Evolutionary conservation across 2,113 vertebrate genomes (phyloP), one percentile per base, ranked within the genome.

Genomic region (Trachemys scripta): DNA sequence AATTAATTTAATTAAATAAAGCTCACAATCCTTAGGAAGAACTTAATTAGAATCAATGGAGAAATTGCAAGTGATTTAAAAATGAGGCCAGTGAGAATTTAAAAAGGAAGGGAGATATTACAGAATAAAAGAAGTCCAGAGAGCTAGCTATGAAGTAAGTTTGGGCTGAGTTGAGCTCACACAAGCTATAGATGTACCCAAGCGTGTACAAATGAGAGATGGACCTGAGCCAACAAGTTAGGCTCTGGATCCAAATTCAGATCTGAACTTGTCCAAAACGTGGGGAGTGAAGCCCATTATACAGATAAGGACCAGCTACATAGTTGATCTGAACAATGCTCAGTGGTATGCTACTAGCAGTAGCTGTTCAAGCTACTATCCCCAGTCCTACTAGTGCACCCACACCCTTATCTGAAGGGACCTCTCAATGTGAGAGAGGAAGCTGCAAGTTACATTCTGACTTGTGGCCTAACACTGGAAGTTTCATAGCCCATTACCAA

Each of bases 21-120:
- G 45, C 11, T 96, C 57, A 65, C 51, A 93, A 93, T 57, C 29
- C 8, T 16, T 90, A 84, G 11, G 8, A 91, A 80, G n/a, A 96
- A 14, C 84, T 96, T 95, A 97, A 97, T 94, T 95, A 96, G 90
- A 96, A 90, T 14, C 31, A 94, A 87, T 29, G 1, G 12, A 94
- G 72, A 90, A 96, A 90, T 84, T 92, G 80, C 92, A 96, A 92
- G 57, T 76, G 2, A 88, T 45, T 96, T 95, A 27, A 88, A 82
- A 94, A 87, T 90, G 1, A 96, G 81, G 84, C 3, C 90, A 84
- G 38, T 27, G 83, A 89, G 76, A 91, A 95, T 83, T 96, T 85
- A 90, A 95, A 94, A 62, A 35, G 51, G 29, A 92, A 95, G 84
- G 76, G 94, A 97, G 24, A 62, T 25, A 57, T 5, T 83, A 72